These are phyloP conservation scores for Natator depressus DNA, from an alignment of 2,113 vertebrate genomes.

Conservation along the genomic window DNA sequence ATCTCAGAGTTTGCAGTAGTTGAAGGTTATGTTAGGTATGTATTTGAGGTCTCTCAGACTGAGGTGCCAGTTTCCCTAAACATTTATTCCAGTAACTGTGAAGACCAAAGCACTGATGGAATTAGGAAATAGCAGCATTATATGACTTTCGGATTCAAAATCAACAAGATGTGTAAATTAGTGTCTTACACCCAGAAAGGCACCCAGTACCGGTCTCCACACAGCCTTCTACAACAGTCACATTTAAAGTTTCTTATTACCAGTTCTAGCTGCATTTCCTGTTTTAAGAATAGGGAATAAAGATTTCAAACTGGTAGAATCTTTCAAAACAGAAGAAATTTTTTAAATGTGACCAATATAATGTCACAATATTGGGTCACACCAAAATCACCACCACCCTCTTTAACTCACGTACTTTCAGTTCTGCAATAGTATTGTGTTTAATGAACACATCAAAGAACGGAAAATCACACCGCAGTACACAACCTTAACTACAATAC, in stretches of 20 bases:
- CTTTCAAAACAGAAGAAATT: not conserved
- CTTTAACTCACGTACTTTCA: not conserved
- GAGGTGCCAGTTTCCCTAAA: not conserved
- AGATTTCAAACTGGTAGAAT: not conserved
- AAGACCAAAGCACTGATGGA: not conserved
- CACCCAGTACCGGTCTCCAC: not conserved
- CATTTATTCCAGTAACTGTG: not conserved
- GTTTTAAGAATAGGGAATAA: not conserved
- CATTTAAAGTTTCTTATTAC: not conserved
- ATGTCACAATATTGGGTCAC: not conserved
- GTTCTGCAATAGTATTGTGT: not conserved
- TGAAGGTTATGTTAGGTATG: not conserved
- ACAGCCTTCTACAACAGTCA: not conserved
- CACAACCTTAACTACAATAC: not conserved
- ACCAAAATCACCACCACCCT: not conserved
- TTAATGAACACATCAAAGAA: not conserved
- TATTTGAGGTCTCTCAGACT: not conserved
- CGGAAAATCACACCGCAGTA: not conserved
- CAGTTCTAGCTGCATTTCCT: not conserved
- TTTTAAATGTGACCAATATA: not conserved
- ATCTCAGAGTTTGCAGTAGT: not conserved
- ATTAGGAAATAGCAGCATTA: not conserved
- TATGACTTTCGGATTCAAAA: not conserved
- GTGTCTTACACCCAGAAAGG: not conserved
- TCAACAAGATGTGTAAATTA: fast-evolving